Base-by-base conservation (phyloP, 2,797 vertebrate genomes). In the Enteromius afrohamiltoni region DNA sequence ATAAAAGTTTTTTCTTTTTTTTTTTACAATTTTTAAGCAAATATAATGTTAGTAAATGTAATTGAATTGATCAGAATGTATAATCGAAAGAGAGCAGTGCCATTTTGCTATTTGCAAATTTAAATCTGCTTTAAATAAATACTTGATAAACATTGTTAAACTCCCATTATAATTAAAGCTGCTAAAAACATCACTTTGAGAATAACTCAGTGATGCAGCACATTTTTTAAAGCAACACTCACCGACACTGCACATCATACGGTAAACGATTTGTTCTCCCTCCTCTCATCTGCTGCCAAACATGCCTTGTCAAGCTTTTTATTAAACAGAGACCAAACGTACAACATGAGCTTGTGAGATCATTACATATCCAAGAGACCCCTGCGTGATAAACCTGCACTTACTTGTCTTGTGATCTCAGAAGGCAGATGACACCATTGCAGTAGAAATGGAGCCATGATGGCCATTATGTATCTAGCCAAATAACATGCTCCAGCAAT, bases 391-490 rank as follows among this genome's bases (percentile, higher is more conserved):
- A 62, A 77, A 82, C 67, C 51, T 62, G 21, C 69, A 65, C 26
- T 45, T 78, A 71, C 70, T 55, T 79, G 65, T 83, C 60, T 71
- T 85, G 83, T 70, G 85, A 80, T 85, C 49, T 69, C 78, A 85
- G 83, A 83, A 80, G 42, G 85, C 47, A 84, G 65, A 85, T 85
- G 79, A 86, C 77, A 85, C 84, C 79, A 82, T 83, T 60, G 81
- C 79, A 73, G 79, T 79, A 85, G 84, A 86, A 87, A 88, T 88
- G 89, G 83, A 74, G 79, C 84, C n/a, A 86, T 87, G 79, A 87
- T 90, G 88, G 74, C 79, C 79, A 85, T 88, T 87, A 86, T 87
- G 88, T 89, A 86, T 88, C 76, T 85, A 86, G 85, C 81, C 82
- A 82, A 89, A 85, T 87, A 87, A 83, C 86, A 86, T 85, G 87